These are phyloP conservation scores for Falco rusticolus DNA, from an alignment of 2,797 vertebrate species.

Conservation along the genomic window DNA sequence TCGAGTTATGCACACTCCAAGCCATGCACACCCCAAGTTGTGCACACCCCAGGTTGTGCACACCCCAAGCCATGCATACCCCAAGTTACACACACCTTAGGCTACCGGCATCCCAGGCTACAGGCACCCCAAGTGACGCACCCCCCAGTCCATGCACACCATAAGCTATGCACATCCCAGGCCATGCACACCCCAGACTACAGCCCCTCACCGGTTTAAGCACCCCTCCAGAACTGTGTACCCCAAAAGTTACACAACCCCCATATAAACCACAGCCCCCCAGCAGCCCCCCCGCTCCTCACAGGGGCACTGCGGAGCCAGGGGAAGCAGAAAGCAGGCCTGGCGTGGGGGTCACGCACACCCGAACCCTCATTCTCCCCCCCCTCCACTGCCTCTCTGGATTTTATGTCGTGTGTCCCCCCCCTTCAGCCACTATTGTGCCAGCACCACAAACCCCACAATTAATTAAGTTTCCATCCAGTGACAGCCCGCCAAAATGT, in stretches of 20 bases:
- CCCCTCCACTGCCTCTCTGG: not conserved
- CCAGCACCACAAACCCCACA: not conserved
- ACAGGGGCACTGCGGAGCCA: not conserved
- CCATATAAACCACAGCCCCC: fast-evolving
- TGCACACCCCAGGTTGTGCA: not conserved
- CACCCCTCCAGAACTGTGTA: not conserved
- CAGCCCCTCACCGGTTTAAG: not conserved
- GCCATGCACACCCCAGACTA: not conserved
- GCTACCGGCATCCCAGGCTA: too few relatives aligned
- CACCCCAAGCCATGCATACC: not conserved
- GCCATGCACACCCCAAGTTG: fast-evolving
- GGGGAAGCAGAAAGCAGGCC: not conserved
- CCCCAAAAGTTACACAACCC: not conserved
- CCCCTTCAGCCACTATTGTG: slow-evolving; percentile 32
- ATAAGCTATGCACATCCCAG: not conserved
- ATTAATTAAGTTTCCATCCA: slow-evolving; percentile 64
- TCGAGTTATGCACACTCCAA: too few relatives aligned
- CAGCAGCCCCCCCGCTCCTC: not conserved
- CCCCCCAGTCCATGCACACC: not conserved
- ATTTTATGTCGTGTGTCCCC: not conserved
- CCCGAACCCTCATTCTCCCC: not conserved
- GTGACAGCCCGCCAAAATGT: slow-evolving; percentile 72
- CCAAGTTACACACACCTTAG: not conserved
- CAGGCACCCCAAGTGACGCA: too few relatives aligned
- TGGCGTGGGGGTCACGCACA: not conserved